Percentiles rank a stretch among this genome's conserved stretches.
phyloP scores from a whole-genome alignment of 2,888 invertebrate genomes.

The Drosophila peninsularis region DNA sequence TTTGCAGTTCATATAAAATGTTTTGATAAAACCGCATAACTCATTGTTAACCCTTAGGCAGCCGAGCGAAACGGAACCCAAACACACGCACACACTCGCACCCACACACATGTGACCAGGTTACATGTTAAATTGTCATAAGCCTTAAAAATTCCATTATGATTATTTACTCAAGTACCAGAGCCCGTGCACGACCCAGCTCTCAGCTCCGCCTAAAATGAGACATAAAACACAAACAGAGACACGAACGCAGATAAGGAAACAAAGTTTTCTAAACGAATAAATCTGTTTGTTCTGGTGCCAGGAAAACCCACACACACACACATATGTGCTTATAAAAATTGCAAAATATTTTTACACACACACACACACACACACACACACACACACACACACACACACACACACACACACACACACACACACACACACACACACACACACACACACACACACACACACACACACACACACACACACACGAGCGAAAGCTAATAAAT shows the following conservation, averaged over 20 bases:
- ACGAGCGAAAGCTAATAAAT: constrained; percentile 68
- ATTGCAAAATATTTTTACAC: constrained; percentile 73
- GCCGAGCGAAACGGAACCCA: constrained; percentile 10
- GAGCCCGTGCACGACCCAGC: background rate
- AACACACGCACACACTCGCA: constrained; percentile 8
- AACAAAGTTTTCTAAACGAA: constrained; percentile 79
- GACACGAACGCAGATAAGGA: constrained; percentile 63
- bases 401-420: constrained; percentile 13
- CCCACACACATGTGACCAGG: constrained; percentile 15
- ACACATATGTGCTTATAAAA: constrained; percentile 53
- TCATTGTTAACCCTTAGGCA: constrained; percentile 56
- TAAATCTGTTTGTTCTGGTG: constrained; percentile 75
- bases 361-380: constrained; percentile 7
- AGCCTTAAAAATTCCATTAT: constrained; percentile 79
- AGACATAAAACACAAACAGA: constrained; percentile 63
- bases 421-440: constrained; percentile 26
- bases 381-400: constrained; percentile 20
- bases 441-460: constrained; percentile 15
- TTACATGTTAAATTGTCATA: constrained; percentile 72
- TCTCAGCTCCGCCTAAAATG: constrained; percentile 6
- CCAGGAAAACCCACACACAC: constrained; percentile 54
- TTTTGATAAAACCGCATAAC: constrained; percentile 47
- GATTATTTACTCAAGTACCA: constrained; percentile 73
- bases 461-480: constrained; percentile 20
- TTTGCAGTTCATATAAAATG: constrained; percentile 39